These are phyloP conservation scores for Epinephelus awoara DNA, from an alignment of 2,797 vertebrate genomes.

Conservation along the genomic window DNA sequence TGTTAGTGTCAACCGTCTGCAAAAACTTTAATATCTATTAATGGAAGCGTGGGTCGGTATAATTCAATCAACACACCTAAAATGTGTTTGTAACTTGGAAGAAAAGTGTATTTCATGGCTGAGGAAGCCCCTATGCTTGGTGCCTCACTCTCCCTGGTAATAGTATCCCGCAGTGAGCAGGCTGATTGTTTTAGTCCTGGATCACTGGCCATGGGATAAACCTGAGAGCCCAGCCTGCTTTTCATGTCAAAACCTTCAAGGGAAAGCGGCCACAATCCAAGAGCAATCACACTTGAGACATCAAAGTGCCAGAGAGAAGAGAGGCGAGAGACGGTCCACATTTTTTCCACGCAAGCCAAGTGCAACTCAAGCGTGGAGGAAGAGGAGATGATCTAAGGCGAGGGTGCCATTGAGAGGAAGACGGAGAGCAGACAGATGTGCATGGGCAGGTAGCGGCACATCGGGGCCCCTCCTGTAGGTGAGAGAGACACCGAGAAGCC, in stretches of 20 bases:
- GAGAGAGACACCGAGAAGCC: constrained; percentile 59
- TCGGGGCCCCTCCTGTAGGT: constrained; percentile 73
- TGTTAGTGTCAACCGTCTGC: constrained; percentile 47
- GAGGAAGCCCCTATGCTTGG: constrained; percentile 78
- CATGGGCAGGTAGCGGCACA: constrained; percentile 87
- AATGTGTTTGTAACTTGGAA: constrained; percentile 75
- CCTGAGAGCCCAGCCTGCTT: constrained; percentile 86
- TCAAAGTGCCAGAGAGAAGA: constrained; percentile 86
- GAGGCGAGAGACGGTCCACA: constrained; percentile 82
- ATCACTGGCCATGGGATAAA: constrained; percentile 87
- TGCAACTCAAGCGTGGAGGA: constrained; percentile 87
- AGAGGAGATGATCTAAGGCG: constrained; percentile 89
- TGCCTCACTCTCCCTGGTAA: constrained; percentile 84
- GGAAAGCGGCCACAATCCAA: constrained; percentile 85
- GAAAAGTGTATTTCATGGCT: constrained; percentile 77
- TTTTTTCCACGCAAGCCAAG: constrained; percentile 84
- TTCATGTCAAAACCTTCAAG: constrained; percentile 90
- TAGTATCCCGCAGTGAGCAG: constrained; percentile 85
- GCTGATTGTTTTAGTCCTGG: constrained; percentile 90
- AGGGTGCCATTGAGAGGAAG: constrained; percentile 86
- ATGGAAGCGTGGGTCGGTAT: constrained; percentile 49
- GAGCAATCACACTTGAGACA: constrained; percentile 91
- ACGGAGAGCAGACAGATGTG: constrained; percentile 88
- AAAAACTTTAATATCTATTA: constrained; percentile 70
- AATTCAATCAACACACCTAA: constrained; percentile 80